These are phyloP conservation scores for Drosophila athabasca DNA, from an alignment of 1,140 invertebrate genomes.

Conservation along the genomic window DNA sequence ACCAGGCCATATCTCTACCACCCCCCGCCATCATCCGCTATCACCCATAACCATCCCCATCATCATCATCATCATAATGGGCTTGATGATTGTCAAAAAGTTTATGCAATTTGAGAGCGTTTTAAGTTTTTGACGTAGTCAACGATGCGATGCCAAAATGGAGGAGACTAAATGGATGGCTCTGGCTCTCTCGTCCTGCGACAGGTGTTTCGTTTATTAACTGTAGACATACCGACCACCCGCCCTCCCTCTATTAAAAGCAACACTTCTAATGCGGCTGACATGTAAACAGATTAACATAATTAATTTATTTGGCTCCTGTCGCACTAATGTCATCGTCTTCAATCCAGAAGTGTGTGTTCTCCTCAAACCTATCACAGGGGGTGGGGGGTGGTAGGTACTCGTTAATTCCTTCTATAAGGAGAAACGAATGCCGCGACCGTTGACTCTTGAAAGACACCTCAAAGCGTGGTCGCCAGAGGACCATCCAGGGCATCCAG, in stretches of 20 bases:
- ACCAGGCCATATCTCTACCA: conserved; percentile 27
- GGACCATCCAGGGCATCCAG: too few species aligned
- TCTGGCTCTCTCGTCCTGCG: conserved; percentile 23
- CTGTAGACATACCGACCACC: conserved; percentile 13
- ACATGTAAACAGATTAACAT: conserved; percentile 80
- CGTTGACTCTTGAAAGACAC: too few species aligned
- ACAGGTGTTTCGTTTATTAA: conserved; percentile 80
- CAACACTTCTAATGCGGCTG: conserved; percentile 36
- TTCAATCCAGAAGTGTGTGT: conserved; percentile 31
- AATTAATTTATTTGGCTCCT: conserved; percentile 74
- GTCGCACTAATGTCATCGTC: conserved; percentile 30
- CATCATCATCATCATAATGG: conserved; percentile 28
- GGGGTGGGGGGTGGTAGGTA: neutral
- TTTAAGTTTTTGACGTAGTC: conserved; percentile 44
- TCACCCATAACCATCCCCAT: conserved; percentile 4
- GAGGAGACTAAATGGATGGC: conserved; percentile 4
- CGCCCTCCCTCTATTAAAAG: neutral
- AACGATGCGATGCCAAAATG: conserved; percentile 53
- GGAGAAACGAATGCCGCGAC: too few species aligned
- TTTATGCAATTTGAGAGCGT: conserved; percentile 48
- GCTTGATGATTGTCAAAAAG: conserved; percentile 48
- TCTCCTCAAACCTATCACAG: neutral
- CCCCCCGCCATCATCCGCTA: conserved; percentile 10
- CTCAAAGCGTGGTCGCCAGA: too few species aligned
- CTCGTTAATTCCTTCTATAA: neutral